Evolutionary conservation across 2,113 vertebrate genomes (phyloP), one percentile per base, ranked within the genome.

Genomic region (Pionites leucogaster): DNA sequence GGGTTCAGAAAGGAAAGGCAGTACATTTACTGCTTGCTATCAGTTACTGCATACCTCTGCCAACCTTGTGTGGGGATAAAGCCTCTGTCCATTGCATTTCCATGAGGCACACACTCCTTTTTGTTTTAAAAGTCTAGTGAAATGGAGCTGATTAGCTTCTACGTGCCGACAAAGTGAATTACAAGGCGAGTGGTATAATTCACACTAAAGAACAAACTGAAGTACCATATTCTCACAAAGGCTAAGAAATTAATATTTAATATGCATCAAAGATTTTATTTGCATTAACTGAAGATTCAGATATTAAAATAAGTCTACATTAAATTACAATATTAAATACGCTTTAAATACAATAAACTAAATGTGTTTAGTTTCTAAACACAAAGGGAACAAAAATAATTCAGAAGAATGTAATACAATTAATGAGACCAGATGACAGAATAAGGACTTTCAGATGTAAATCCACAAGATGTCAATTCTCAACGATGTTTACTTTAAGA

Each of bases 251-350:
- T 39, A 67, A 44, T 87, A 90, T n/a, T 87, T 71, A 87, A 94
- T 95, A 95, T 18, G 79, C 86, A 91, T 85, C 89, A 91, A 95
- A 95, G 69, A 70, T 95, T 97, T 97, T 95, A 93, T 95, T 97
- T 93, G 86, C 92, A 90, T 94, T 92, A 96, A 90, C 44, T 93
- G 94, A 92, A 95, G 88, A 95, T 78, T 94, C 90, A 94, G 92
- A 93, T 97, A 96, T 90, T 96, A 94, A 96, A 97, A 95, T 95
- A 96, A 96, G 91, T 97, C 96, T 97, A 97, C 96, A 97, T 98
- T 98, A 97, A 98, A 97, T 98, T 97, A 98, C 97, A 97, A 89
- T 96, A 97, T 97, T 97, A 98, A 95, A 97, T 96, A 98, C 42
- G 69, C 53, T 96, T 97, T 97, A 97, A 96, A 98, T 97, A 98